Base-by-base conservation (phyloP, 2,888 invertebrate species). In the Drosophila dives region DNA sequence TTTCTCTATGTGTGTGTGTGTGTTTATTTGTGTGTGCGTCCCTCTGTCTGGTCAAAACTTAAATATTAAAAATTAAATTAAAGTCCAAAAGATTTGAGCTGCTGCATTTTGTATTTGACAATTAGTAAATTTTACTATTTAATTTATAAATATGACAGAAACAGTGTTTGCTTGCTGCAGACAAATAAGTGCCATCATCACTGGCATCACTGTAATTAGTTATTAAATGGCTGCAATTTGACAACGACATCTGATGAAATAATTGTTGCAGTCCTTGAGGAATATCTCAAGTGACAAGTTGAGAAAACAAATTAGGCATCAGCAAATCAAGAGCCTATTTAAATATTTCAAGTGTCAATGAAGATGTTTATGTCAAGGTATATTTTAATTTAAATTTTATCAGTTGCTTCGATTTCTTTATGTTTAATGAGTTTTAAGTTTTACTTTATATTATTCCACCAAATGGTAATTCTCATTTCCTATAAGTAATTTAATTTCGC, bases 11-110 rank as follows among this genome's bases (percentile, higher is more conserved):
- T 42, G 17, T 36, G 15, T 45, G 15, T 20, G 10, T 20, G 15
- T 20, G 6, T 23, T 23, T 23, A 2, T 23, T 29, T 40, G n/a
- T 20, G 20, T 42, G 12, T 45, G 15, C 7, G 20, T 7, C 45
- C 15, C 20, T 20, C 20, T 29, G 65, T 40, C 56, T 53, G 70
- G 75, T 77, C 85, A 75, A 80, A 87, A 72, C 73, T 75, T 75
- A 65, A 68, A 64, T 74, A 89, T 88, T 85, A 89, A 88, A 85
- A 78, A 86, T 90, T 85, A 81, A 85, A 81, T 86, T 77, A 83
- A 75, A 77, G 67, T 60, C 61, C 59, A 55, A 77, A 82, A 67
- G 76, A 72, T 50, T 53, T 63, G 20, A 50, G 36, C 51, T 55
- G 58, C 38, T 56, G 64, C 62, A 64, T 64, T 51, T 71, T 63